Conservation (phyloP, 2,113 vertebrate species). For the Nycticryphes semicollaris region DNA sequence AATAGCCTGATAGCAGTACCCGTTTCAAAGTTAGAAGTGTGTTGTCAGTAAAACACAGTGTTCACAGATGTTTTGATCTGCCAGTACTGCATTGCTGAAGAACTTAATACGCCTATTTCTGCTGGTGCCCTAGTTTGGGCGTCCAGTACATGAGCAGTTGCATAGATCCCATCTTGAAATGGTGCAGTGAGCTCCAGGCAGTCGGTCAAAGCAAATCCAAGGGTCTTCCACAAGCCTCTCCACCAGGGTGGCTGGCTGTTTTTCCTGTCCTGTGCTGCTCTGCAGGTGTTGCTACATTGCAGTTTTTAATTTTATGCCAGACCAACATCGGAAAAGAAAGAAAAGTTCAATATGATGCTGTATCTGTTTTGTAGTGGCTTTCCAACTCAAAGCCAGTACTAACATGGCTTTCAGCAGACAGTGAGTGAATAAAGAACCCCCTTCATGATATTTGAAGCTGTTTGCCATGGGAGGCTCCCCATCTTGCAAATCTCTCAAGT, state of each 20-base stretch:
- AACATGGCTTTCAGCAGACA: background rate
- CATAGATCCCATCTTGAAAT: background rate
- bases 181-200: background rate
- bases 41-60: constrained; percentile 30
- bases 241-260: background rate
- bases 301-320: background rate
- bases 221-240: background rate
- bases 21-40: constrained; percentile 17
- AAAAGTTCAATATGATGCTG: background rate
- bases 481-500: background rate
- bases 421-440: background rate
- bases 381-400: background rate
- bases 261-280: background rate
- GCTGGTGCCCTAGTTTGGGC: background rate
- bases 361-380: background rate
- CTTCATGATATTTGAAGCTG: background rate
- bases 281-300: background rate
- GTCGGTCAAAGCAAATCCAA: background rate
- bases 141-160: background rate
- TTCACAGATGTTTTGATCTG: constrained; percentile 47
- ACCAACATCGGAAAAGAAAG: background rate
- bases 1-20: constrained; percentile 20
- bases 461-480: background rate
- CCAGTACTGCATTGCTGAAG: constrained; percentile 11
- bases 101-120: background rate